Percentiles rank a stretch among this genome's conserved stretches.
Evolutionary conservation across 2,797 vertebrate genomes (phyloP).

Genomic region (Chaetodon trifasciatus): DNA sequence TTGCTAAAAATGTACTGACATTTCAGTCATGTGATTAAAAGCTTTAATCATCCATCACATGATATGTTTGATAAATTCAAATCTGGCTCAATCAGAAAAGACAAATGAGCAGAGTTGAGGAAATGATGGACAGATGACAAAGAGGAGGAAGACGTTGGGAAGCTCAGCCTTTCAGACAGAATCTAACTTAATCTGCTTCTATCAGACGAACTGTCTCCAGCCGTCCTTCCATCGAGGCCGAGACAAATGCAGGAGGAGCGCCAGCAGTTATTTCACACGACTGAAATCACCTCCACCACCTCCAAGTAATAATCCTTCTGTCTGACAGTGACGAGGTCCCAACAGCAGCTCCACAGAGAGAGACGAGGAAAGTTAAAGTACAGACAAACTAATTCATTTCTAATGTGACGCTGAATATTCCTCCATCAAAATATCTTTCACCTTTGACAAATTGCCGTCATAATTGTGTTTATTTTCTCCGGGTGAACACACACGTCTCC

Average conservation of each 20-base stretch:
- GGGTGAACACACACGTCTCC: slow-evolving; percentile 62
- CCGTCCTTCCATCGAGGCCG: not conserved
- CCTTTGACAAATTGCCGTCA: slow-evolving; percentile 66
- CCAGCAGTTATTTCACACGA: slow-evolving; percentile 2
- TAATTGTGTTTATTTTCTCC: slow-evolving; percentile 66
- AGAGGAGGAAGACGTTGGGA: not conserved
- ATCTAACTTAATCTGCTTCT: not conserved
- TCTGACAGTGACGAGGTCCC: not conserved
- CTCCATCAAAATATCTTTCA: slow-evolving; percentile 47
- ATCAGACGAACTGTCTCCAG: slow-evolving; percentile 18
- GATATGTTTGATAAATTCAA: not conserved
- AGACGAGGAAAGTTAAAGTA: not conserved
- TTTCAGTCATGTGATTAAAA: not conserved
- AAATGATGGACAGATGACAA: slow-evolving; percentile 3
- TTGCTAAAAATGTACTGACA: too few species aligned
- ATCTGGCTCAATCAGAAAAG: not conserved
- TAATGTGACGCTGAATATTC: slow-evolving; percentile 51
- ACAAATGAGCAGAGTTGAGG: not conserved
- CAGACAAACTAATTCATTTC: slow-evolving; percentile 13
- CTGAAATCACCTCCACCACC: not conserved
- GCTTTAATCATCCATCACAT: not conserved
- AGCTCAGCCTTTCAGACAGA: not conserved
- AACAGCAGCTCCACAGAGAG: not conserved
- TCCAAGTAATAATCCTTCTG: slow-evolving; percentile 9
- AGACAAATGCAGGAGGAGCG: not conserved